Evolutionary conservation across 2,888 invertebrate species (phyloP), one percentile per base, ranked within the genome.

Genomic region (Trichogramma evanescens): DNA sequence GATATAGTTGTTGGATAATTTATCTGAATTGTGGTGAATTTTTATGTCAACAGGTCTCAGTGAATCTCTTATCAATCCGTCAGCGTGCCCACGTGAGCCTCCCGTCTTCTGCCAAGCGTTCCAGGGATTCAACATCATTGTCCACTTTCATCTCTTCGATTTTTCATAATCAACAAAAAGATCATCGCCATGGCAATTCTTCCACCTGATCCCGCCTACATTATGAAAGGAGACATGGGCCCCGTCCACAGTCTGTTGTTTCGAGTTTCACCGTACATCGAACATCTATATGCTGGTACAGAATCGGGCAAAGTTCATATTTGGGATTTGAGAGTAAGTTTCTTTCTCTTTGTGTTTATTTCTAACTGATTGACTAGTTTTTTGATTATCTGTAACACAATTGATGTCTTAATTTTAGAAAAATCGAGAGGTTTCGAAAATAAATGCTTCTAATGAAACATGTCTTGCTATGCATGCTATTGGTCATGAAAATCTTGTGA

Each of bases 201-300:
- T 79, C 88, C 89, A 66, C 89, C 89, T 56, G 90, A 90, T 79
- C 90, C 91, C 62, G 84, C 87, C 70, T 91, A 86, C 77, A 83
- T 86, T 59, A 82, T 91, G 67, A 84, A 87, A 70, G 84, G 86
- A 65, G 86, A 88, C 68, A 88, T 89, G 83, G 85, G 84, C 59
- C 83, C 86, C 63, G 84, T 91, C 48, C 87, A 89, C 74, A 86
- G 87, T 67, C 73, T 91, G 68, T 84, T 86, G 69, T 91, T 89
- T 73, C 66, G 71, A 57, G 59, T 72, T 46, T 72, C 70, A 42
- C 70, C 74, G 6, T 68, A 72, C 38, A 58, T 71, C 50, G 75
- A 78, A 60, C 85, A 87, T 74, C 80, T 91, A 70, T 83, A 89
- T 73, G 88, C 88, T 70, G 89, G 89, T 63, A 87, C 88, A 43